These are phyloP conservation scores for Lagocephalus sceleratus DNA, from an alignment of 2,797 vertebrate species.

Conservation along the genomic window DNA sequence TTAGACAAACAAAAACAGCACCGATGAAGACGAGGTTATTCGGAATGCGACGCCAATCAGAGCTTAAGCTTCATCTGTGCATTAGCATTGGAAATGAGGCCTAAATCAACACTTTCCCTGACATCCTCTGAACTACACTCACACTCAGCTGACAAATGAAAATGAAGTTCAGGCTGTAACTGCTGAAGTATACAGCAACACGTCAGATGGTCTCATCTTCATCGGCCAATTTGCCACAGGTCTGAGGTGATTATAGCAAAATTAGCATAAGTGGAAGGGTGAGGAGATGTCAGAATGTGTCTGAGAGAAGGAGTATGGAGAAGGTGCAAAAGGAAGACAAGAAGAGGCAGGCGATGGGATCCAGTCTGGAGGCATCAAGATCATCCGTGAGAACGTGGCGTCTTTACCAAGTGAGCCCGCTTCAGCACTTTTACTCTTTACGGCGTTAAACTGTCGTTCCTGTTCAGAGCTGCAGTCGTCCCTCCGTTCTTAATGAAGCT, in stretches of 20 bases:
- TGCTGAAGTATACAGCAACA: neutral
- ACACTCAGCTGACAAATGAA: neutral
- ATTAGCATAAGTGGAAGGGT: constrained; percentile 1
- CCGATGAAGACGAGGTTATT: neutral
- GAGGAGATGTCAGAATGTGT: neutral
- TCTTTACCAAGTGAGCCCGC: no score
- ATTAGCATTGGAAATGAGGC: constrained; percentile 1
- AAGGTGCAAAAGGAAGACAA: neutral
- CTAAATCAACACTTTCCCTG: neutral
- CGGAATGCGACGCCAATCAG: neutral
- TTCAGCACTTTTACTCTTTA: no score
- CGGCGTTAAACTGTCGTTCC: no score
- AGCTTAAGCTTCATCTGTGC: neutral
- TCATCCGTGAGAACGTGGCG: neutral
- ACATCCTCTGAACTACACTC: constrained; percentile 1
- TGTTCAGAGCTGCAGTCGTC: neutral
- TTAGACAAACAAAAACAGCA: neutral
- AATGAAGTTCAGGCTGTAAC: constrained; percentile 2
- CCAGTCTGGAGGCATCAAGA: neutral
- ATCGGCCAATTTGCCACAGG: neutral
- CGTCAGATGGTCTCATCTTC: neutral
- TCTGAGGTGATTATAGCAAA: neutral
- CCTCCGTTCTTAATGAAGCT: no score
- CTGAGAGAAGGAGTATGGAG: neutral
- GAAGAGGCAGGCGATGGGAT: neutral